phyloP scores from a whole-genome alignment of 2,888 invertebrate genomes.

The Rugalucina vietnamica region DNA sequence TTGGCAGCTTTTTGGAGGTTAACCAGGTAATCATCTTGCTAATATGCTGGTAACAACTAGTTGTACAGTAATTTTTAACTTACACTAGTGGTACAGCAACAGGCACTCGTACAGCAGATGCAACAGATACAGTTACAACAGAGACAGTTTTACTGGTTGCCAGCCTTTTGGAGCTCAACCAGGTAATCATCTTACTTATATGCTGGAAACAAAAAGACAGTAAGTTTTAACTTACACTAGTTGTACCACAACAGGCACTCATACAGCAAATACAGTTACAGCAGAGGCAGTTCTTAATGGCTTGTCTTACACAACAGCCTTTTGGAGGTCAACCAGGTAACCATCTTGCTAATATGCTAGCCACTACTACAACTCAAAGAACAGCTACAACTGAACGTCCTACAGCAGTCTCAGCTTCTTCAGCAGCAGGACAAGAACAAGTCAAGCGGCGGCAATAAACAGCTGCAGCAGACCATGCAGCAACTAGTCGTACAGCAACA shows the following conservation, averaged over 20 bases:
- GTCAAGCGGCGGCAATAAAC: slow-evolving; percentile 86
- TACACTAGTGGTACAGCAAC: slow-evolving; percentile 88
- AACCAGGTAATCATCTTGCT: no score
- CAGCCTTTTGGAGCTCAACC: slow-evolving; percentile 43
- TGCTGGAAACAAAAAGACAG: no score
- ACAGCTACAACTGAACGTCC: slow-evolving; percentile 92
- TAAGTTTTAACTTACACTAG: no score
- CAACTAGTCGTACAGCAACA: slow-evolving; percentile 90
- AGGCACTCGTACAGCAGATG: slow-evolving; percentile 91
- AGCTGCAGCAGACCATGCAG: slow-evolving; percentile 88
- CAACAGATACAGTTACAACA: slow-evolving; percentile 92
- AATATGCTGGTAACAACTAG: no score
- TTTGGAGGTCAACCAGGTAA: no score
- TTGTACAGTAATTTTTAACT: no score
- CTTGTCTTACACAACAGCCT: slow-evolving; percentile 85
- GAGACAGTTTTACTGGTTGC: slow-evolving; percentile 85
- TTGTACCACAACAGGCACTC: slow-evolving; percentile 91
- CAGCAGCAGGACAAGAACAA: slow-evolving; percentile 86
- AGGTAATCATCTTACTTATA: no score
- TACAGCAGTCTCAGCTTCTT: slow-evolving; percentile 92
- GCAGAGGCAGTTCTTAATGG: slow-evolving; percentile 87
- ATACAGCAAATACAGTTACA: slow-evolving; percentile 90
- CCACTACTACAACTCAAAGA: slow-evolving; percentile 91
- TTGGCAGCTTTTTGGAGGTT: slow-evolving; percentile 64
- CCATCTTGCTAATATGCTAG: no score